Evolutionary conservation across 2,888 invertebrate genomes (phyloP).

Genomic region (Pimpla rufipes): DNA sequence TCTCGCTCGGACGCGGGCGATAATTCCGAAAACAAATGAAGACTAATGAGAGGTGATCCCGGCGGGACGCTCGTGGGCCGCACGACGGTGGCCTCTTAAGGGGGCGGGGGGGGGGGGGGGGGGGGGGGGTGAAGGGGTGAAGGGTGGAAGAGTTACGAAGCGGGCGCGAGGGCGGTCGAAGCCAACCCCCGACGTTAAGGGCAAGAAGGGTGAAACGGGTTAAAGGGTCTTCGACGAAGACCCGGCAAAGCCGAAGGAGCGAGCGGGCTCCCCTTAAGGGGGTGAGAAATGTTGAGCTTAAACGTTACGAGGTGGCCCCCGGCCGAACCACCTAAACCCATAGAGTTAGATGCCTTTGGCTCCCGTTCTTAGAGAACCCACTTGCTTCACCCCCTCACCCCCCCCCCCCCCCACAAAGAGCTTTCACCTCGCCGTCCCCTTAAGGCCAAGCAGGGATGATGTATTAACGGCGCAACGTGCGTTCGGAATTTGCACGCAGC

Average conservation of each 20-base stretch:
- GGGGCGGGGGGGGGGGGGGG: not conserved
- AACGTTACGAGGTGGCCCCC: slow-evolving; percentile 81
- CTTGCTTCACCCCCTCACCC: slow-evolving; percentile 11
- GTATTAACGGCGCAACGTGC: slow-evolving; percentile 82
- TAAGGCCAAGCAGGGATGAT: slow-evolving; percentile 78
- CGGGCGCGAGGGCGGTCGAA: slow-evolving; percentile 33
- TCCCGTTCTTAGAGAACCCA: slow-evolving; percentile 62
- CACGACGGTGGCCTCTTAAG: not conserved
- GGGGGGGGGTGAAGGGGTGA: not conserved
- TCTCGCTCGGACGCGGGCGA: slow-evolving; percentile 76
- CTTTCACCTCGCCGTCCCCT: slow-evolving; percentile 25
- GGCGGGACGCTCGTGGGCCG: slow-evolving; percentile 69
- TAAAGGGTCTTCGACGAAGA: slow-evolving; percentile 83
- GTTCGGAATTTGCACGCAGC: slow-evolving; percentile 80
- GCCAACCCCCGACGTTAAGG: slow-evolving; percentile 63
- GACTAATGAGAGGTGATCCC: slow-evolving; percentile 84
- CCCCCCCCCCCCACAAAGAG: slow-evolving; percentile 17
- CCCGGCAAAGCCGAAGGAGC: slow-evolving; percentile 63
- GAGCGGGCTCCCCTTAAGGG: slow-evolving; percentile 81
- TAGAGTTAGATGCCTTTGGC: slow-evolving; percentile 34
- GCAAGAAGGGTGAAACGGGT: slow-evolving; percentile 74
- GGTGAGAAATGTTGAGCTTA: slow-evolving; percentile 84
- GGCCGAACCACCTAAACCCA: slow-evolving; percentile 24
- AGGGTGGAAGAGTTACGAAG: slow-evolving; percentile 34
- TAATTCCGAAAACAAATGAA: slow-evolving; percentile 85